Conservation (phyloP, 1,140 invertebrate species). For the Drosophila mayri region DNA sequence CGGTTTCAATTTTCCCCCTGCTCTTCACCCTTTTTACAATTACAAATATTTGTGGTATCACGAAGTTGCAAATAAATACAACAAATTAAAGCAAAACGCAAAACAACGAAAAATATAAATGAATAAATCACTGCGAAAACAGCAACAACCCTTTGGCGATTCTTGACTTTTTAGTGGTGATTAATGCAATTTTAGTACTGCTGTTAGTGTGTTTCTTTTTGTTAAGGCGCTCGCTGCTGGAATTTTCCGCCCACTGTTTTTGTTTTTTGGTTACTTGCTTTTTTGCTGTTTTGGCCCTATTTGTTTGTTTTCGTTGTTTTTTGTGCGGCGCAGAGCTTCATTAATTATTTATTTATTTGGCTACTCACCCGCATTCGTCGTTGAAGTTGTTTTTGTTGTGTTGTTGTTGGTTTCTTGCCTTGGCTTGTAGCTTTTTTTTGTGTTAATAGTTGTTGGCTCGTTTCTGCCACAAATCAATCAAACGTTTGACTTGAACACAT, state of each 20-base stretch:
- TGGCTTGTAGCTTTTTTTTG: slow-evolving; percentile 14
- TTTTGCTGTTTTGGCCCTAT: slow-evolving; percentile 4
- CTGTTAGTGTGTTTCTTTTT: slow-evolving; percentile 17
- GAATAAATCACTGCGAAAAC: slow-evolving; percentile 36
- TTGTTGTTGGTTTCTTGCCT: background rate
- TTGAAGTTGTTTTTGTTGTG: slow-evolving; percentile 17
- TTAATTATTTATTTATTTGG: slow-evolving; percentile 76
- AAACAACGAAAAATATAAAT: slow-evolving; percentile 8
- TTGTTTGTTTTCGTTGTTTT: slow-evolving; percentile 17
- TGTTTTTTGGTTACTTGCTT: background rate
- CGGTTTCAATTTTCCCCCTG: background rate
- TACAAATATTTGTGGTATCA: slow-evolving; percentile 34
- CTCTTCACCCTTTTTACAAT: background rate
- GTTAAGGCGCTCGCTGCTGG: slow-evolving; percentile 48
- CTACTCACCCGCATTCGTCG: slow-evolving; percentile 65
- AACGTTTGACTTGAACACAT: slow-evolving; percentile 36
- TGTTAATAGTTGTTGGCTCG: slow-evolving; percentile 23
- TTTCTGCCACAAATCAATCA: slow-evolving; percentile 73
- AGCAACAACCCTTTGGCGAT: slow-evolving; percentile 20
- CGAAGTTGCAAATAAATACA: slow-evolving; percentile 15
- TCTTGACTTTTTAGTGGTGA: slow-evolving; percentile 58
- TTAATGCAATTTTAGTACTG: slow-evolving; percentile 59
- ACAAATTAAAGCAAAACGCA: background rate
- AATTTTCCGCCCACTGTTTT: slow-evolving; percentile 31
- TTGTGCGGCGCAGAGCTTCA: slow-evolving; percentile 60